phyloP scores from a whole-genome alignment of 1,140 invertebrate species.

The Notospermus geniculatus region DNA sequence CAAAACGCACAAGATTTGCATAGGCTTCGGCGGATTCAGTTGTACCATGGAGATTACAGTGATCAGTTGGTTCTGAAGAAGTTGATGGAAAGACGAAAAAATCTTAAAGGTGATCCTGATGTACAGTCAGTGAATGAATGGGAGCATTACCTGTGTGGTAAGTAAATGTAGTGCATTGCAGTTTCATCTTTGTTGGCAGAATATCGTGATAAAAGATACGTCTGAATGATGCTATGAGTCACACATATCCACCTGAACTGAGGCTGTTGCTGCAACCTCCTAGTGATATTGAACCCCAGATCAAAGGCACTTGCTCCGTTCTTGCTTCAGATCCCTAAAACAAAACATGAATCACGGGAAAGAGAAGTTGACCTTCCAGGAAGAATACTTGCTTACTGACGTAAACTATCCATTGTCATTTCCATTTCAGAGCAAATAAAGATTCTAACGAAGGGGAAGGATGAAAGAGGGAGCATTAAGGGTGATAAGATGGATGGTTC shows the following conservation, averaged over 20 bases:
- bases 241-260: no score
- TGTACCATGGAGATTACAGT: conserved; percentile 36
- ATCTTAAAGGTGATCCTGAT: conserved; percentile 22
- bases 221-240: background rate
- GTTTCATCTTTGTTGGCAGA: background rate
- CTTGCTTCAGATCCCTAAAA: no score
- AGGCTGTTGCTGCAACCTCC: no score
- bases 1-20: conserved; percentile 31
- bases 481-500: background rate
- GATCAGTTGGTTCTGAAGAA: conserved; percentile 39
- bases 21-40: conserved; percentile 35
- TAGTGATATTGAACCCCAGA: no score
- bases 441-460: background rate
- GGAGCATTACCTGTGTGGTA: conserved; percentile 34
- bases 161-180: conserved; percentile 6
- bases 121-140: conserved; percentile 28
- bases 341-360: no score
- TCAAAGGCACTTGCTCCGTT: no score
- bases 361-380: no score
- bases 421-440: background rate
- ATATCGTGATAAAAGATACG: background rate
- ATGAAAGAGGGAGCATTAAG: background rate
- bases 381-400: no score
- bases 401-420: background rate
- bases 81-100: conserved; percentile 32